Evolutionary conservation across 2,888 invertebrate genomes (phyloP).

Genomic region (Tetanocera ferruginea): DNA sequence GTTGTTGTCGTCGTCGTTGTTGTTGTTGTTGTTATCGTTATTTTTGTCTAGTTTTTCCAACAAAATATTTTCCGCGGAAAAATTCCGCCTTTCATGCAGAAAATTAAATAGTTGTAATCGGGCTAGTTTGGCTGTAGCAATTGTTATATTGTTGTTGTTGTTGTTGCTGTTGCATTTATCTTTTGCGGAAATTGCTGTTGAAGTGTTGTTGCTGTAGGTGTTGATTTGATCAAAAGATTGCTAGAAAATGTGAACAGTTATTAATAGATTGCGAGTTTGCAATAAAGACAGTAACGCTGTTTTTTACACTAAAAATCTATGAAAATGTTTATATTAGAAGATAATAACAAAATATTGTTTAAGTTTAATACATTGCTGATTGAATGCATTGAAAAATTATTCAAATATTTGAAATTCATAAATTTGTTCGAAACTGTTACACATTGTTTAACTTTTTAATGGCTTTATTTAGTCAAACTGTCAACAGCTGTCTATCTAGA

Average conservation of each 20-base stretch:
- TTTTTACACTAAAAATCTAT: not conserved
- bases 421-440: too few relatives aligned
- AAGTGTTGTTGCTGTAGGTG: slow-evolving; percentile 14
- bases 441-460: too few relatives aligned
- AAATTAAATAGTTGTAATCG: slow-evolving; percentile 11
- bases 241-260: not conserved
- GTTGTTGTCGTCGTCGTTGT: not conserved
- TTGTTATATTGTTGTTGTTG: not conserved
- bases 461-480: too few relatives aligned
- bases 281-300: not conserved
- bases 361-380: too few relatives aligned
- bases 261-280: not conserved
- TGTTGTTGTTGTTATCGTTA: not conserved
- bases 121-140: not conserved
- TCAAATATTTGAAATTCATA: too few relatives aligned
- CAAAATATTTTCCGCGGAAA: slow-evolving; percentile 14
- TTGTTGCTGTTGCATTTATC: slow-evolving; percentile 46
- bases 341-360: too few relatives aligned
- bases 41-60: slow-evolving; percentile 4
- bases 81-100: slow-evolving; percentile 16
- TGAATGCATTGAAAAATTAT: too few relatives aligned
- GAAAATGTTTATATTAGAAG: not conserved
- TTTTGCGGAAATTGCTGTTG: slow-evolving; percentile 18
- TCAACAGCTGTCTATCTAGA: not conserved
- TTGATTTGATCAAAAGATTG: slow-evolving; percentile 8